Base-by-base conservation (phyloP, 2,113 vertebrate genomes). In the Varanus salvator region DNA sequence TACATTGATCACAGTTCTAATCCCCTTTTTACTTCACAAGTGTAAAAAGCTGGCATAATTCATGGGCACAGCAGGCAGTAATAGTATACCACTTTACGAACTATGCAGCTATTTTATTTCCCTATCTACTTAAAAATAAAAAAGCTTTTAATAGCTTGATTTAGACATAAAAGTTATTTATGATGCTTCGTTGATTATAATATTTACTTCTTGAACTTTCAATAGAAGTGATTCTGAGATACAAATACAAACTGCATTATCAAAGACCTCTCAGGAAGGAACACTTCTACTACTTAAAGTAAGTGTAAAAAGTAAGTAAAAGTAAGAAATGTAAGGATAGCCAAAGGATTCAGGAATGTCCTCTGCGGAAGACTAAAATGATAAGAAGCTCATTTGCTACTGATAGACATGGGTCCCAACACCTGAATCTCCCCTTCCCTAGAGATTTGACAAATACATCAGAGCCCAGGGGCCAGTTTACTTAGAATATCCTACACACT, bases 111-210 rank as follows among this genome's bases (percentile, higher is more conserved):
- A 96, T 97, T 97, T 97, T 97, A 97, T 97, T 95, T 95, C 94
- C 94, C 94, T 96, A 97, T 97, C 96, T 97, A 97, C 97, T 97
- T 97, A 97, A 97, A 97, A 96, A 97, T 97, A 97, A 97, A 86
- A 98, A 97, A 96, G 96, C 96, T 97, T 96, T 97, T 97, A 97
- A 97, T 97, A 97, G 96, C 96, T 97, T 97, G 96, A 98, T 97
- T 96, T 96, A 97, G 95, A 97, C 95, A 97, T 97, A 96, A 96
- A 97, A 97, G 94, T 97, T 97, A 97, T 97, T 97, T 97, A 97
- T 95, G 97, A 97, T 93, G 95, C 96, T 95, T 97, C 91, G 2
- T 89, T 92, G 96, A 97, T 97, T 97, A 96, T 96, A 97, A 96
- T 97, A 95, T 96, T 97, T 97, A 95, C 96, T 97, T 97, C 96